Evolutionary conservation across 2,888 invertebrate species (phyloP).

Genomic region (Zygaena filipendulae): DNA sequence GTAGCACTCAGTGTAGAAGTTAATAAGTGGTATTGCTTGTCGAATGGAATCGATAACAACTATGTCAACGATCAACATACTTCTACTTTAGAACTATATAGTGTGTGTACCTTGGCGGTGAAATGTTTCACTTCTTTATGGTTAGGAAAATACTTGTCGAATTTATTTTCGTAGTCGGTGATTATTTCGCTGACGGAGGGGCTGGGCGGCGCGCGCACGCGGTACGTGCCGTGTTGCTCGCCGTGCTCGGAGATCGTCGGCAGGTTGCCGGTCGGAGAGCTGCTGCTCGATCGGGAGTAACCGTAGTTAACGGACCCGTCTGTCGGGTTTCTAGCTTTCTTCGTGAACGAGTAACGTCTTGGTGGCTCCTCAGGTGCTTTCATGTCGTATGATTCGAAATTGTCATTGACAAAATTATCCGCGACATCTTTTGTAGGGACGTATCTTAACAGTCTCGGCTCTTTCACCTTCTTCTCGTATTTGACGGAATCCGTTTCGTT

Average conservation of each 20-base stretch:
- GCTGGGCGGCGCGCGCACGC: constrained; percentile 30
- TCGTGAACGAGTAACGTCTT: constrained; percentile 43
- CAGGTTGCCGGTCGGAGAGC: constrained; percentile 52
- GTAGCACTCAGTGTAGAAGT: too few relatives aligned
- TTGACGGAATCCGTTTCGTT: constrained; percentile 58
- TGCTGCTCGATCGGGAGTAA: constrained; percentile 54
- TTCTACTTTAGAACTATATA: too few relatives aligned
- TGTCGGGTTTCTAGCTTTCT: constrained; percentile 51
- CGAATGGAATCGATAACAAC: too few relatives aligned
- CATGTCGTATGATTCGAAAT: constrained; percentile 53
- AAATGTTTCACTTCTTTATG: constrained; percentile 45
- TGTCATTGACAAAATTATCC: constrained; percentile 47
- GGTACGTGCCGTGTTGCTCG: constrained; percentile 48
- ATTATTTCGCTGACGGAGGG: constrained; percentile 28
- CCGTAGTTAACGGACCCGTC: constrained; percentile 57
- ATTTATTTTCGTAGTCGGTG: constrained; percentile 40
- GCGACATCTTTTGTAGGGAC: constrained; percentile 51
- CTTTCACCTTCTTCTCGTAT: constrained; percentile 53
- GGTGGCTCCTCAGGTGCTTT: constrained; percentile 45
- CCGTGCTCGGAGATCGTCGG: constrained; percentile 57
- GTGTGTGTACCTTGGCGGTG: constrained; percentile 43
- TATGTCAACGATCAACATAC: too few relatives aligned
- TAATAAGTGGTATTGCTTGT: too few relatives aligned
- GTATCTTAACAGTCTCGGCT: constrained; percentile 49
- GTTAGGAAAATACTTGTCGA: constrained; percentile 54